These are phyloP conservation scores for Nipponacmea schrenckii DNA, from an alignment of 2,888 invertebrate genomes.

Conservation along the genomic window DNA sequence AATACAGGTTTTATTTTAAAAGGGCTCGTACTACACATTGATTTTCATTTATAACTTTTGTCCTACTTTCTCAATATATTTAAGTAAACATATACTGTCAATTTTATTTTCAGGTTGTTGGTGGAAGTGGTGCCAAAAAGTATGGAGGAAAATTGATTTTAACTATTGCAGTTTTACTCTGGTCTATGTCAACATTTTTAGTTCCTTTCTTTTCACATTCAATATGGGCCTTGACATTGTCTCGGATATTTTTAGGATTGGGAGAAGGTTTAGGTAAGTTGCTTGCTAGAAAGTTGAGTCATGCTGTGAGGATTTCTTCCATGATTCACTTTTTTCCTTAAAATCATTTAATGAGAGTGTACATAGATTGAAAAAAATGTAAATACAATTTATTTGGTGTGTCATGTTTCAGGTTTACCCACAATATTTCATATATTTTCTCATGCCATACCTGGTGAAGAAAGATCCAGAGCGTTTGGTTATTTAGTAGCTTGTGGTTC, in stretches of 20 bases:
- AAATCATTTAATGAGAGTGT: too few relatives aligned
- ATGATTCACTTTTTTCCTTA: too few relatives aligned
- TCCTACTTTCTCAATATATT: too few relatives aligned
- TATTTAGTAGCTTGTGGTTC: conserved; percentile 80
- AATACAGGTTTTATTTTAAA: too few relatives aligned
- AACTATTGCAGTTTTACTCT: conserved; percentile 77
- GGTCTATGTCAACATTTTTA: conserved; percentile 79
- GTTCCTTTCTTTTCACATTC: conserved; percentile 77
- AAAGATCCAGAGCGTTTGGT: conserved; percentile 79
- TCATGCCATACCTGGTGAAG: conserved; percentile 78
- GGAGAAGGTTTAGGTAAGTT: conserved; percentile 78
- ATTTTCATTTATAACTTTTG: too few relatives aligned
- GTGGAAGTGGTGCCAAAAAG: conserved; percentile 77
- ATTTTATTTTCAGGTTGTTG: conserved; percentile 71
- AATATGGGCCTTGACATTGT: conserved; percentile 74
- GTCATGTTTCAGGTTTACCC: conserved; percentile 74
- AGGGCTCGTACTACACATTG: too few relatives aligned
- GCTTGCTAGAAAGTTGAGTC: too few relatives aligned
- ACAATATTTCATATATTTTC: conserved; percentile 82
- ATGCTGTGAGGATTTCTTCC: too few relatives aligned
- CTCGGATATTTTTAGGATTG: conserved; percentile 77
- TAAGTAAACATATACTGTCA: too few relatives aligned
- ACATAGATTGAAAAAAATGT: too few relatives aligned
- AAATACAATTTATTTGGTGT: neutral
- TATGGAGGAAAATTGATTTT: conserved; percentile 79